Evolutionary conservation across 1,140 invertebrate species (phyloP), one percentile per base, ranked within the genome.

Genomic region (Neuroterus valhalla): DNA sequence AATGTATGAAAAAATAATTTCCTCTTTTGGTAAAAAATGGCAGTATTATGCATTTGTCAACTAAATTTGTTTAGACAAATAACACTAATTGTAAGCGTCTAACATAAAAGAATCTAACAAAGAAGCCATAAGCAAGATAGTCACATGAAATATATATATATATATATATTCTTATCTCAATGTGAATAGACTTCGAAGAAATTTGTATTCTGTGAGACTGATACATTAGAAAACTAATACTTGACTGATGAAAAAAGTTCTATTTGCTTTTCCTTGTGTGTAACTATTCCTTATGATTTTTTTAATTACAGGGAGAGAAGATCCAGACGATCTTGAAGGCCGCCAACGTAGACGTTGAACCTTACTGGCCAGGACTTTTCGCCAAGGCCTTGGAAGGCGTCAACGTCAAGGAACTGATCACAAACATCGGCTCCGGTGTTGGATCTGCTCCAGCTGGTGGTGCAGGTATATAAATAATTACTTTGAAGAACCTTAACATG

Each of bases 311-410:
- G 97, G 96, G 96, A 82, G 98, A 99, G 85, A 99, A 99, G 91
- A 98, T 99, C 86, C 94, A 94, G 74, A 98, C 98, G 72, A 97
- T 99, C 88, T 90, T 99, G 82, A 99, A 99, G 89, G 98, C 98
- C 31, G 98, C 98, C 66, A 94, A 94, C 87, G 98, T 99, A 72
- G 95, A 97, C 66, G 95, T 99, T 26, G 99, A 99, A 88, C 98
- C 98, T 21, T 99, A 99, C 91, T 99, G 99, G 99, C 98, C 98
- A 71, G 96, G 96, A 87, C 92, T 99, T 38, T 99, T 99, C 90
- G 97, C 98, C 75, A 99, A 99, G 90, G 97, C 98, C 52, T 91
- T 99, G 69, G 97, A 99, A 91, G 96, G 96, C 73, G 90, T 99
- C 71, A 98, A 99, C 86, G 93, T 99, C 38, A 98, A 97, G 89